Evolutionary conservation across 2,888 invertebrate species (phyloP), one percentile per base, ranked within the genome.

Genomic region (Bombyx huttoni): DNA sequence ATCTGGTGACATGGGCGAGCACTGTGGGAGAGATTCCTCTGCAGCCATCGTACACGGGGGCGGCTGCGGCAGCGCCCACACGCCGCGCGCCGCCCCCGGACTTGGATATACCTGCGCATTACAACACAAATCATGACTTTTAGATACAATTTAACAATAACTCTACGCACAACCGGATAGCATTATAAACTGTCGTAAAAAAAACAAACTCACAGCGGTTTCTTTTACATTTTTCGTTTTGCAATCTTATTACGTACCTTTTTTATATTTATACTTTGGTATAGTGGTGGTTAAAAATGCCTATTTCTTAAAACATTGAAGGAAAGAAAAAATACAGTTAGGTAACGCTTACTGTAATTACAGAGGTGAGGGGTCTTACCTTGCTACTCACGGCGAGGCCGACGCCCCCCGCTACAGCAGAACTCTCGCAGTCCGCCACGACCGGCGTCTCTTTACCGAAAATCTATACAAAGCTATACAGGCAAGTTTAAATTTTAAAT

Each of bases 71-170:
- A 94, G 90, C 81, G 94, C 94, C 95, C 95, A 95, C 78, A 95
- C 95, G 84, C 94, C 95, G 80, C 94, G 94, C 87, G 95, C 95
- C 84, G 94, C 94, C 91, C 95, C 95, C 89, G 95, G 95, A 84
- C 94, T 94, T 59, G 95, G 94, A 79, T 93, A 93, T 85, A 94
- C 93, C 88, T 92, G 60, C 24, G 34, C n/a, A 14, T 13, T 13
- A 49, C 40, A 40, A 10, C 40, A 40, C 7, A 8, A 40, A 40
- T 40, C 3, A 40, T 40, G 3, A 10, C 12, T 12, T 40, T 10
- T 7, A 8, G 9, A 10, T 10, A 40, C 40, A 40, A 12, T 40
- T 24, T 24, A 24, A 24, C 2, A 40, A 40, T 12, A 40, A 10
- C 9, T 40, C 40, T 10, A 40, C 40, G 40, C 12, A 40, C 8